Evolutionary conservation across 2,113 vertebrate species (phyloP), one percentile per base, ranked within the genome.

Genomic region (Hepsetus odoe): DNA sequence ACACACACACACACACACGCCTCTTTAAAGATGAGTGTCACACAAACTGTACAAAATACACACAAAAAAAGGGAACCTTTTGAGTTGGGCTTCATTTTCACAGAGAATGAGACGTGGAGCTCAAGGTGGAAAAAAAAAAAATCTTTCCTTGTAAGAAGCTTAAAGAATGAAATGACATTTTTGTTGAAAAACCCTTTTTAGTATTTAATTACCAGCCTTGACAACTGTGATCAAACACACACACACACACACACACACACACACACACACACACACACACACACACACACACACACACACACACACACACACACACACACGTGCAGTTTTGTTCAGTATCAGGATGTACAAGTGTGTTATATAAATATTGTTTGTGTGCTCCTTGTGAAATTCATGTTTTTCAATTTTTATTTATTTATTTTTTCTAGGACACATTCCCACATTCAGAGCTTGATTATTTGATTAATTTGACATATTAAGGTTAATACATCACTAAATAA

Each of bases 191-290:
- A 26, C 26, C 0, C 30, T 42, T 46, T 69, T 40, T 33, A 73
- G 13, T 16, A 44, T 24, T 53, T 10, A 61, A 9, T 6, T 1
- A 28, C 7, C 38, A 49, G 55, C 72, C 79, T 75, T 75, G 79
- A 80, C 65, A 53, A 26, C 14, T 20, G 5, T 46, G 1, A 7
- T 7, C 5, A 49, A 12, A 49, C 44, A 71, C 46, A 35, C 46
- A 30, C 66, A 30, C 13, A 38, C 44, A n/a, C 64, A 68, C 56
- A 42, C 75, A 69, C 18, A 38, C 64, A 58, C 22, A 53, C 64
- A 68, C 32, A 58, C 49, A 56, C 44, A 42, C 53, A 38, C 8
- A 38, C 35, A 38, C 35, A 38, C 3, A 38, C 35, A 4, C 35
- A 38, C 35, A 38, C 35, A 42, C 40, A 3, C 40, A 42, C 40